Evolutionary conservation across 2,888 invertebrate species (phyloP).

Genomic region (Erebia ligea): DNA sequence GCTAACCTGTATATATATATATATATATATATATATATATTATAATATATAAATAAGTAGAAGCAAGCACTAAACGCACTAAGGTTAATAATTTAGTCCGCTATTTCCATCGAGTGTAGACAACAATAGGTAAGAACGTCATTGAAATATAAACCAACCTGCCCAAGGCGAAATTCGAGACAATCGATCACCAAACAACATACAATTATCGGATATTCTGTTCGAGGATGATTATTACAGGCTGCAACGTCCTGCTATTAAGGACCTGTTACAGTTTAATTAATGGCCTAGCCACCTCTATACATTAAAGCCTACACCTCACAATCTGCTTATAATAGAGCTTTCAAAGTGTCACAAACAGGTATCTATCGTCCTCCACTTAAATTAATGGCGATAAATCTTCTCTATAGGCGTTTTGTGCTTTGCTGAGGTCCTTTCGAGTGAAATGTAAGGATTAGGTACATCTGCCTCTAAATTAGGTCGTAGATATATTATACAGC

Average conservation of each 20-base stretch:
- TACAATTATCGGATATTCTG: slow-evolving; percentile 21
- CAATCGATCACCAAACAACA: slow-evolving; percentile 10
- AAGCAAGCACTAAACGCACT: too few species aligned
- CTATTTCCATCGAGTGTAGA: too few species aligned
- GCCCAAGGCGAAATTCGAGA: background rate
- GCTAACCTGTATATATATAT: too few species aligned
- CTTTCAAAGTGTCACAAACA: slow-evolving; percentile 27
- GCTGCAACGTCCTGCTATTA: slow-evolving; percentile 39
- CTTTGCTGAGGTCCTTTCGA: too few species aligned
- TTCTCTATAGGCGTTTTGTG: background rate
- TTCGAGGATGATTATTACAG: slow-evolving; percentile 14
- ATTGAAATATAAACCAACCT: background rate
- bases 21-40: too few species aligned
- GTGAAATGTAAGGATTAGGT: too few species aligned
- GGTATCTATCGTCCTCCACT: background rate
- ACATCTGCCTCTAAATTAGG: too few species aligned
- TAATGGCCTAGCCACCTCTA: slow-evolving; percentile 46
- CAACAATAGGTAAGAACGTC: slow-evolving; percentile 1
- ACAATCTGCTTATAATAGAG: slow-evolving; percentile 34
- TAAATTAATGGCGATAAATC: background rate
- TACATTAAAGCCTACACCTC: slow-evolving; percentile 52
- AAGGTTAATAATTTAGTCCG: too few species aligned
- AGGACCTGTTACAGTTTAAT: slow-evolving; percentile 45
- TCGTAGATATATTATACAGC: too few species aligned
- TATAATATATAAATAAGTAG: too few species aligned